Conservation (phyloP, 2,797 vertebrate genomes). For the Pterois miles region DNA sequence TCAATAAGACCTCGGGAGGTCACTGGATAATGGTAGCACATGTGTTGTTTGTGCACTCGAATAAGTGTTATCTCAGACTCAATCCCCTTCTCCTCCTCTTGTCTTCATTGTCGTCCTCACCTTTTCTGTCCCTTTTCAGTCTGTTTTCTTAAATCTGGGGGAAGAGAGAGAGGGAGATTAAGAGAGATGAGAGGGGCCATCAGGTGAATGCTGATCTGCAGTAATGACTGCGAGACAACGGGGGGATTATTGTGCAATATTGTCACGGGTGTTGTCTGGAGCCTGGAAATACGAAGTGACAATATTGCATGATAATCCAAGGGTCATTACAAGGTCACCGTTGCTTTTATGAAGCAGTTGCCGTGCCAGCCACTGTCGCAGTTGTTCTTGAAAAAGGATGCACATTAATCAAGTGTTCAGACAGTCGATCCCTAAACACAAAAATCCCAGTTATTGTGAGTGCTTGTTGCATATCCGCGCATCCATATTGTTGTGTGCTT, state of each 20-base stretch:
- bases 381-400: constrained; percentile 10
- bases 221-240: constrained; percentile 60
- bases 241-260: constrained; percentile 72
- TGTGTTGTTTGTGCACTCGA: constrained; percentile 56
- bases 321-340: constrained; percentile 58
- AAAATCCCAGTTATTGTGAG: neutral
- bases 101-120: constrained; percentile 8
- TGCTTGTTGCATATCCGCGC: neutral
- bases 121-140: constrained; percentile 15
- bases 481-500: neutral
- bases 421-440: neutral
- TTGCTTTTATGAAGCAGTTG: constrained; percentile 50
- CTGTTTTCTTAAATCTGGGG: constrained; percentile 31
- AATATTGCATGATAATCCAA: constrained; percentile 70
- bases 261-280: constrained; percentile 67
- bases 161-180: neutral
- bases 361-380: constrained; percentile 5
- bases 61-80: constrained; percentile 33
- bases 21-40: constrained; percentile 45
- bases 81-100: neutral
- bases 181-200: constrained; percentile 40
- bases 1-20: constrained; percentile 42
- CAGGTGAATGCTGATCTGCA: constrained; percentile 69
- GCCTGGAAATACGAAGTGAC: constrained; percentile 66
- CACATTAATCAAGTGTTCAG: constrained; percentile 1